Evolutionary conservation across 2,797 vertebrate genomes (phyloP), one percentile per base, ranked within the genome.

Genomic region (Spinus olivaceus): DNA sequence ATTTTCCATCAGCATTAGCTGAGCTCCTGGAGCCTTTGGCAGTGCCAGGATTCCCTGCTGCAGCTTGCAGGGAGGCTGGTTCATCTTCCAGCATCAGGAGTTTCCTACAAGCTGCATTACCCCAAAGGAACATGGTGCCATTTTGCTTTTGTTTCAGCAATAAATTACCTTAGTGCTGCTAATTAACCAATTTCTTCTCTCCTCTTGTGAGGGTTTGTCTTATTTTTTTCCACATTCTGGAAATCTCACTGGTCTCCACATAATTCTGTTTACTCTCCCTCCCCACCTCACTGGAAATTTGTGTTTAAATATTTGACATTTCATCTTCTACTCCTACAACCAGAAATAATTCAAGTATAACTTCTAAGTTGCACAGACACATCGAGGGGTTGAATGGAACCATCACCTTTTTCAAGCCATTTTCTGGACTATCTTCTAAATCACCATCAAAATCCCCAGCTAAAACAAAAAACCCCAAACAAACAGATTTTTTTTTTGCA

Each of bases 181-280:
- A 3, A 8, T 57, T 33, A 25, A 61, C 27, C 6, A 1, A 3
- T 47, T 37, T 21, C 47, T 61, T 10, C 59, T 64, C 47, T 72
- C 12, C 27, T 57, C 8, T 39, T 1, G 0, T 4, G 8, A 33
- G 23, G 20, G 3, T 0, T 39, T 61, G 3, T 37, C 15, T 63
- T 8, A 4, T 6, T 27, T 88, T 33, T 64, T 67, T 14, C 20
- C n/a, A 11, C 6, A 0, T 74, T 39, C n/a, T 79, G 51, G 59
- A 61, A 57, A 51, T 57, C 46, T 80, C 47, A 6, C 23, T n/a
- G 12, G 3, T 79, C 54, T 87, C 39, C 37, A 18, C 3, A 22
- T 24, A 41, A 21, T 66, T 61, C 51, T 46, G 25, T 77, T 95
- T 51, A 39, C 5, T 5, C 11, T 59, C 42, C 33, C 4, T 64